Base-by-base conservation (phyloP, 2,888 invertebrate species). In the Caenorhabditis zanzibari region DNA sequence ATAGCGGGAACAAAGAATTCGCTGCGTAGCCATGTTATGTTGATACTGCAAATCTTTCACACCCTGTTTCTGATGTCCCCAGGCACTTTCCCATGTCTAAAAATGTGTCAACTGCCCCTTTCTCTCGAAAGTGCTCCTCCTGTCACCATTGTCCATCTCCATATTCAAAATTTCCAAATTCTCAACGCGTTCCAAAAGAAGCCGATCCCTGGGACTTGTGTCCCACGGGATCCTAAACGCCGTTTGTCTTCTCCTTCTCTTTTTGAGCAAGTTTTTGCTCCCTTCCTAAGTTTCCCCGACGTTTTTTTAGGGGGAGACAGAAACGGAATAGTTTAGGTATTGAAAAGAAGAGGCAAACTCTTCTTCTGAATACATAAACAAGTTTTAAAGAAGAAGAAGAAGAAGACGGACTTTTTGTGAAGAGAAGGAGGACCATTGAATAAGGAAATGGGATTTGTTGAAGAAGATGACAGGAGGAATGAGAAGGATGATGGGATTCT, bases 391-490 rank as follows among this genome's bases (percentile, higher is more conserved):
- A 44, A 44, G 44, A n/a, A n/a, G n/a, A n/a, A n/a, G 32, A 4
- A 49, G 52, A 7, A 49, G 54, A 26, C 19, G 26, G 54, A 54
- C 54, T 54, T 26, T 26, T 54, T 54, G 24, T 14, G 54, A 14
- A 24, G 26, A 54, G 2, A 14, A 24, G 52, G 9, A 54, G 54
- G 26, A 54, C 22, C 26, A 54, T 54, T 54, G 54, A 54, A 54
- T 26, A 54, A 54, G 54, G 54, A 54, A 54, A 54, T 54, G 54
- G 54, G 54, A 54, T 54, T 54, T 54, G 54, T 54, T 54, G 54
- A 26, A 54, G 54, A 5, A 26, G 52, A 54, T 54, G 54, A 54
- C 10, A 14, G 49, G 49, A 19, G 38, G 12, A 38, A 38, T 38
- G 38, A 38, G 38, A 38, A 47, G n/a, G 47, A 47, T 47, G 47